Percentiles rank a stretch among this genome's conserved stretches.
phyloP scores from a whole-genome alignment of 2,113 vertebrate species.

The Mugil cephalus region DNA sequence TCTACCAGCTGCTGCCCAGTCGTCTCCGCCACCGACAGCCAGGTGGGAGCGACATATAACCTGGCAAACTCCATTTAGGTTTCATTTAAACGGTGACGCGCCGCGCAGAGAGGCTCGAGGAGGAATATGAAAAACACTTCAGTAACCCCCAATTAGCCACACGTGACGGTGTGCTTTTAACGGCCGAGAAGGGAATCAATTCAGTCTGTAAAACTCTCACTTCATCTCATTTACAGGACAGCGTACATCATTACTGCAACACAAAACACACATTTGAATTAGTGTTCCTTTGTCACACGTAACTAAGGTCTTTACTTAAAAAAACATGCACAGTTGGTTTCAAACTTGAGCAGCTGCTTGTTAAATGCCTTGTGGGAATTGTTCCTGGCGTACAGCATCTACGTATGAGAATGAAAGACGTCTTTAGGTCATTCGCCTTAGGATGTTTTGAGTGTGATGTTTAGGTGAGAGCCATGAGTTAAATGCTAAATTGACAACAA shows the following conservation, averaged over 20 bases:
- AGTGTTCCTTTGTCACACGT: conserved; percentile 39
- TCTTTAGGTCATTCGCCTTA: background rate
- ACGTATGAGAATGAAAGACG: background rate
- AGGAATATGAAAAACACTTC: conserved; percentile 55
- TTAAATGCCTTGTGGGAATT: conserved; percentile 8
- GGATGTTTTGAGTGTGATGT: too few relatives aligned
- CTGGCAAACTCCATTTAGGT: conserved; percentile 22
- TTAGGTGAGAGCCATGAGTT: too few relatives aligned
- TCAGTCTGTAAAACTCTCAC: conserved; percentile 39
- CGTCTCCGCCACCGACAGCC: conserved; percentile 10
- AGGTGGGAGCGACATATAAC: background rate
- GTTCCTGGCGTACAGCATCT: background rate
- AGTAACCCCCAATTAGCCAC: conserved; percentile 54
- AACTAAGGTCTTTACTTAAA: conserved; percentile 18
- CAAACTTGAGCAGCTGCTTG: conserved; percentile 27
- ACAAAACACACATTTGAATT: conserved; percentile 51
- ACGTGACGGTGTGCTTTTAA: conserved; percentile 33
- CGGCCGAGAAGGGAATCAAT: conserved; percentile 33
- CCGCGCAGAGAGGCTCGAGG: conserved; percentile 10
- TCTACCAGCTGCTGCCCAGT: conserved; percentile 21
- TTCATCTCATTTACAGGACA: conserved; percentile 33
- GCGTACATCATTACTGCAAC: conserved; percentile 41
- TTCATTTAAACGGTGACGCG: conserved; percentile 13
- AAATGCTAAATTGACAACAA: too few relatives aligned
- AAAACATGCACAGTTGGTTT: conserved; percentile 23